Percentiles rank a stretch among this genome's conserved stretches.
These are phyloP conservation scores for Periphyllus acericola DNA, from an alignment of 2,888 invertebrate species.

Conservation along the genomic window DNA sequence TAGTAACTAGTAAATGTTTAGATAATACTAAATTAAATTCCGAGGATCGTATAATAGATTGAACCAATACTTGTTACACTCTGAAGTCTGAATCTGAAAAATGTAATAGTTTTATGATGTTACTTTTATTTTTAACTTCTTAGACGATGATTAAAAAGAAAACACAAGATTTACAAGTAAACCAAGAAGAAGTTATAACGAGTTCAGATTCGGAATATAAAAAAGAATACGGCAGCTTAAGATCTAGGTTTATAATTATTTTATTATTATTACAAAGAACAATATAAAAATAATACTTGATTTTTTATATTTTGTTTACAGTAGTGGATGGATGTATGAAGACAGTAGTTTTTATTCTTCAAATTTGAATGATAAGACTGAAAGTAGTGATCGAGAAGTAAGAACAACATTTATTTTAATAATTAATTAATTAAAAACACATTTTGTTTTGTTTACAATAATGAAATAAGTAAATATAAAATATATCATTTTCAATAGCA, in stretches of 20 bases:
- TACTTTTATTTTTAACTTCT: neutral
- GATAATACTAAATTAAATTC: too few species aligned
- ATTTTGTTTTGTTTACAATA: too few species aligned
- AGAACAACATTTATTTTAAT: neutral
- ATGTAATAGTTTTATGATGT: neutral
- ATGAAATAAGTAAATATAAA: too few species aligned
- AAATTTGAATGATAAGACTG: conserved; percentile 37
- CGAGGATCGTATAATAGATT: neutral
- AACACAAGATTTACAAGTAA: conserved; percentile 17
- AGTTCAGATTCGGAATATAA: conserved; percentile 54
- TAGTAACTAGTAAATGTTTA: too few species aligned
- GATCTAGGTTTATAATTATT: conserved; percentile 22
- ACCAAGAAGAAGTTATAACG: conserved; percentile 46
- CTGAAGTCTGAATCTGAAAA: neutral
- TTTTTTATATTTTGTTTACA: conserved; percentile 14
- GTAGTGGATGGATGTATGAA: conserved; percentile 37
- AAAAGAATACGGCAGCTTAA: conserved; percentile 14
- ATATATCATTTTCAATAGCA: too few species aligned
- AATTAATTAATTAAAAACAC: too few species aligned
- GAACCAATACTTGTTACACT: too few species aligned
- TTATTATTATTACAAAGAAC: neutral
- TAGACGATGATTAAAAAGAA: neutral
- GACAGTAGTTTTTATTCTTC: conserved; percentile 48
- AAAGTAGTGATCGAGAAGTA: conserved; percentile 51
- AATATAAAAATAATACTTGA: neutral